Evolutionary conservation across 2,797 vertebrate genomes (phyloP).

Genomic region (Poliocrania exsul): DNA sequence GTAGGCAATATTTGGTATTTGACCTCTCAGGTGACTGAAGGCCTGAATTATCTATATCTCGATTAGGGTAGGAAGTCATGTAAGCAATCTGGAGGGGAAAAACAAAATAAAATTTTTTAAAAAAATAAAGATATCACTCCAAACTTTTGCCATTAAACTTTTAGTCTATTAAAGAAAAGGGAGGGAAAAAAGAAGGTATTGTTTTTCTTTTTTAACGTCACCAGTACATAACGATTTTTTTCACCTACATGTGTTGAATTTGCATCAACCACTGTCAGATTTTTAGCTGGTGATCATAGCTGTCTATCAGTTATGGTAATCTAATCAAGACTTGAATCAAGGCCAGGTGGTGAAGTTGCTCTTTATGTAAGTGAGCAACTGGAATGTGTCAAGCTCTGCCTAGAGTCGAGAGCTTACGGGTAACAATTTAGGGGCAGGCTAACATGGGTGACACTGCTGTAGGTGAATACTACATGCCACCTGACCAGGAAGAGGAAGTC

Average conservation of each 20-base stretch:
- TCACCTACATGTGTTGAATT: background rate
- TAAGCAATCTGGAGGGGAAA: background rate
- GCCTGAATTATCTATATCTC: background rate
- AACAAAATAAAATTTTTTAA: background rate
- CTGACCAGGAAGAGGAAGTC: background rate
- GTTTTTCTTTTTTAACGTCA: background rate
- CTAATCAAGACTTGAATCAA: background rate
- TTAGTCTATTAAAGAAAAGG: too few species aligned
- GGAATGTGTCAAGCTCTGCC: background rate
- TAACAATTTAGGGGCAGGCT: background rate
- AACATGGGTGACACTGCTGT: background rate
- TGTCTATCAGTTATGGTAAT: background rate
- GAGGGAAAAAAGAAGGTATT: fast-evolving
- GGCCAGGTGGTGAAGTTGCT: fast-evolving
- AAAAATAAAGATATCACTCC: background rate
- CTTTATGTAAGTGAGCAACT: background rate
- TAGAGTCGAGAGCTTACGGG: fast-evolving
- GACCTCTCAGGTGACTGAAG: background rate
- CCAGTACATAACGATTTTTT: fast-evolving
- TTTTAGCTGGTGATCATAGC: background rate
- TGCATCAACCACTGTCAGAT: background rate
- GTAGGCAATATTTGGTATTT: background rate
- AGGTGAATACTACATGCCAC: too few species aligned
- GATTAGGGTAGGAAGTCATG: background rate
- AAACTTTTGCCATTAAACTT: background rate